A percentile compares a stretch with the other conserved stretches of the same genome.
These are phyloP conservation scores for Falco peregrinus DNA, from an alignment of 2,797 vertebrate species.

Conservation along the genomic window DNA sequence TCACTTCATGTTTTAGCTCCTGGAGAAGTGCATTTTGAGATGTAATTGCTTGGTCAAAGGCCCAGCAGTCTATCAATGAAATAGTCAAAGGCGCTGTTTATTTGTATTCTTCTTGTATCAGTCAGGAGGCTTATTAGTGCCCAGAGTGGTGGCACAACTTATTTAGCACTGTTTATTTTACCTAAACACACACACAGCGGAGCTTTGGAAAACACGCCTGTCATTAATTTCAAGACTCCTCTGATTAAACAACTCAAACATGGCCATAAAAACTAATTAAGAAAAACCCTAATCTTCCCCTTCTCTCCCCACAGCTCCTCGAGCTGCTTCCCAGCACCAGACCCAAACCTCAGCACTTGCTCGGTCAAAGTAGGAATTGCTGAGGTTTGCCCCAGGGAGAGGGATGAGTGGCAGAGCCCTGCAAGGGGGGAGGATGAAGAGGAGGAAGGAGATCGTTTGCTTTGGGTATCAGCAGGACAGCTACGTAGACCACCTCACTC, in stretches of 20 bases:
- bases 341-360: not conserved
- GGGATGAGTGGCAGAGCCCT: not conserved
- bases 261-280: not conserved
- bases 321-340: not conserved
- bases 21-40: not conserved
- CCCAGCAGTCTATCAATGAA: not conserved
- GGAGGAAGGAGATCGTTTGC: not conserved
- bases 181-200: not conserved
- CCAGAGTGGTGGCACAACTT: constrained; percentile 11
- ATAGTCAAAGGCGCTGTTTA: not conserved
- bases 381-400: not conserved
- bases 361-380: not conserved
- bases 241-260: constrained; percentile 1
- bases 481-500: not conserved
- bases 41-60: not conserved
- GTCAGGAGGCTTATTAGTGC: not conserved
- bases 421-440: not conserved
- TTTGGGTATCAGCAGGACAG: not conserved
- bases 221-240: constrained; percentile 6
- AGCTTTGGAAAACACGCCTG: not conserved
- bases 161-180: constrained; percentile 43
- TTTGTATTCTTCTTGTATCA: constrained; percentile 12
- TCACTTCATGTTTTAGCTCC: not conserved
- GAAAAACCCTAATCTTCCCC: not conserved
- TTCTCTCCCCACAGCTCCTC: not conserved